Evolutionary conservation across 2,113 vertebrate genomes (phyloP).

Genomic region (Mystacornis crossleyi): DNA sequence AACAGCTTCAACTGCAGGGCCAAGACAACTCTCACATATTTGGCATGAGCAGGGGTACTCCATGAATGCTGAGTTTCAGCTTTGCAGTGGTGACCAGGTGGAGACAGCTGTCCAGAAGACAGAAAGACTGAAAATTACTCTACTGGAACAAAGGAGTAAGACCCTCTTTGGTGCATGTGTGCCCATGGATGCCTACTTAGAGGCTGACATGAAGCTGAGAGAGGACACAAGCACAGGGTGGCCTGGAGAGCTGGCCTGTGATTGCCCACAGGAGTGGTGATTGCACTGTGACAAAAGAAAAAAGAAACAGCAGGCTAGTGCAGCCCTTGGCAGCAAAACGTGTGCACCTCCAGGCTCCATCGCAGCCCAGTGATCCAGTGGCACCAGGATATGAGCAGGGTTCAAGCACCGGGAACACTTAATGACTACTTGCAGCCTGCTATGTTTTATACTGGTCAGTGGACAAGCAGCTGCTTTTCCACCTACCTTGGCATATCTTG

Average conservation of each 20-base stretch:
- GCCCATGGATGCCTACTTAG: neutral
- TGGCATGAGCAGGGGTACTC: neutral
- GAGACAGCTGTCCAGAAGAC: neutral
- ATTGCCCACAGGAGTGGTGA: neutral
- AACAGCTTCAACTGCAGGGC: neutral
- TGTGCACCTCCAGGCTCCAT: neutral
- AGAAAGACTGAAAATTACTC: neutral
- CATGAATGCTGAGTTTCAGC: neutral
- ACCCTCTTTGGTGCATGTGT: neutral
- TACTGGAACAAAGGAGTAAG: neutral
- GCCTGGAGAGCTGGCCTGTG: neutral
- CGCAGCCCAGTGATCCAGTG: fast-evolving
- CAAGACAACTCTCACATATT: fast-evolving
- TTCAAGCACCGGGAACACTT: fast-evolving
- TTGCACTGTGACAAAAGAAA: neutral
- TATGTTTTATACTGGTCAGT: fast-evolving
- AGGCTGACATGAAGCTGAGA: neutral
- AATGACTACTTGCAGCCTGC: fast-evolving
- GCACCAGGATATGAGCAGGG: no score
- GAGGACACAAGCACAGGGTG: neutral
- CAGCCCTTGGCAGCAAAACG: neutral
- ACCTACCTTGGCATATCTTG: neutral
- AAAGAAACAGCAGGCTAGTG: neutral
- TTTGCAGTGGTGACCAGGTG: neutral
- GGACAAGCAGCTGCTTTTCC: neutral